Evolutionary conservation across 2,888 invertebrate genomes (phyloP).

Genomic region (Leucophenga montana): DNA sequence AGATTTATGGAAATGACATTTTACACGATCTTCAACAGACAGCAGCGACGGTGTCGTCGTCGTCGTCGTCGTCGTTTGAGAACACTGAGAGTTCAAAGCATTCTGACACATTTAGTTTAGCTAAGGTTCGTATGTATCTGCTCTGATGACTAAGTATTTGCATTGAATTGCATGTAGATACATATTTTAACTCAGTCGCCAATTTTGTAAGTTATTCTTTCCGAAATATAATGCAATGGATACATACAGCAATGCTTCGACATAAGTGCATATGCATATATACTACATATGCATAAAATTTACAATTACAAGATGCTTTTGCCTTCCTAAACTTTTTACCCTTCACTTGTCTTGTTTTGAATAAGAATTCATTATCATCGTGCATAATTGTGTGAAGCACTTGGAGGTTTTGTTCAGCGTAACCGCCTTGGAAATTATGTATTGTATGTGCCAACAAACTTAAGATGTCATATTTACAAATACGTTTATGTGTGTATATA

Average conservation of each 20-base stretch:
- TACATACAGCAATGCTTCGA: background rate
- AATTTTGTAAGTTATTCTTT: conserved; percentile 17
- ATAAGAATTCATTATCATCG: background rate
- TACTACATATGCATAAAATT: background rate
- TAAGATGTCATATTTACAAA: background rate
- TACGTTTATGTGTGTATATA: background rate
- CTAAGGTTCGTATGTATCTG: background rate
- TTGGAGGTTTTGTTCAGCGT: conserved; percentile 8
- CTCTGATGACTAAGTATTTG: background rate
- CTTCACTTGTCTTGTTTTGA: background rate
- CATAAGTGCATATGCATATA: background rate
- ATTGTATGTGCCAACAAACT: no score
- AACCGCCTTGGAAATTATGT: no score
- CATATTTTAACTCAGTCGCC: no score
- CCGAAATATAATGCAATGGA: background rate
- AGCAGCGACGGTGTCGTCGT: no score
- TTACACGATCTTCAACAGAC: no score
- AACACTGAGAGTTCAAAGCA: background rate
- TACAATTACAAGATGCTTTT: background rate
- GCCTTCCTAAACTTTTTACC: background rate
- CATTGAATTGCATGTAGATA: background rate
- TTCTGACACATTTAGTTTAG: background rate
- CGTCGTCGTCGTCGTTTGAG: no score
- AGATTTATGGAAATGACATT: no score
- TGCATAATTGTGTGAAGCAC: conserved; percentile 15